Percentiles rank a stretch among this genome's conserved stretches.
Conservation (phyloP, 2,113 vertebrate genomes). For the Mionectes macconnelli region DNA sequence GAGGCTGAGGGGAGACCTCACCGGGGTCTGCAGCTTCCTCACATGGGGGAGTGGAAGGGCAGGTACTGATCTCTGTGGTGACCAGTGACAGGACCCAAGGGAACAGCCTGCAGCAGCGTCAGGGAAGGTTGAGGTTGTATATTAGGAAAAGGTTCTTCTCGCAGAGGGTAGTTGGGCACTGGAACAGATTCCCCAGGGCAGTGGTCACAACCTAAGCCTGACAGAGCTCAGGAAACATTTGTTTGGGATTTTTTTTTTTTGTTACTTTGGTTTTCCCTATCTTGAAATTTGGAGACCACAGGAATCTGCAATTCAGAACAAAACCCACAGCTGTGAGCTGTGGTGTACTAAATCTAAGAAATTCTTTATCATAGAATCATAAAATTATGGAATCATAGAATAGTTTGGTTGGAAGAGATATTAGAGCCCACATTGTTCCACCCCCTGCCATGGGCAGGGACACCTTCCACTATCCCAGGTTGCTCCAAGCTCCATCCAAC, state of each 20-base stretch:
- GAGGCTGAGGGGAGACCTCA: background rate
- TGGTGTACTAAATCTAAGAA: background rate
- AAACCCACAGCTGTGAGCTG: background rate
- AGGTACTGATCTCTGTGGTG: background rate
- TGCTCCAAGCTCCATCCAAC: background rate
- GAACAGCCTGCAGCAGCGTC: too few species aligned
- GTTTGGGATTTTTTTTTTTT: background rate
- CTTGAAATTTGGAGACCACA: background rate
- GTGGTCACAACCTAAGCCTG: background rate
- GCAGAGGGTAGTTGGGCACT: too few species aligned
- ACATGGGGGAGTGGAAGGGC: background rate
- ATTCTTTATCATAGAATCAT: background rate
- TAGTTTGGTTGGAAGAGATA: background rate
- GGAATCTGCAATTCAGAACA: background rate
- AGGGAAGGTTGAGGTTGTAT: background rate
- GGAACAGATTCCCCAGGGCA: background rate
- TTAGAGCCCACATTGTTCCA: background rate
- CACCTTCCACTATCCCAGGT: fast-evolving
- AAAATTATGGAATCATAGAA: background rate
- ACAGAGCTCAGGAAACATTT: background rate
- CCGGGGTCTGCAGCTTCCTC: background rate
- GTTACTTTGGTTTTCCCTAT: background rate
- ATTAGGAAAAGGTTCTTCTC: background rate
- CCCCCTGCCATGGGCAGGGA: background rate
- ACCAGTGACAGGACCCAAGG: background rate